Conservation (phyloP, 2,797 vertebrate species). For the Caiman crocodilus region DNA sequence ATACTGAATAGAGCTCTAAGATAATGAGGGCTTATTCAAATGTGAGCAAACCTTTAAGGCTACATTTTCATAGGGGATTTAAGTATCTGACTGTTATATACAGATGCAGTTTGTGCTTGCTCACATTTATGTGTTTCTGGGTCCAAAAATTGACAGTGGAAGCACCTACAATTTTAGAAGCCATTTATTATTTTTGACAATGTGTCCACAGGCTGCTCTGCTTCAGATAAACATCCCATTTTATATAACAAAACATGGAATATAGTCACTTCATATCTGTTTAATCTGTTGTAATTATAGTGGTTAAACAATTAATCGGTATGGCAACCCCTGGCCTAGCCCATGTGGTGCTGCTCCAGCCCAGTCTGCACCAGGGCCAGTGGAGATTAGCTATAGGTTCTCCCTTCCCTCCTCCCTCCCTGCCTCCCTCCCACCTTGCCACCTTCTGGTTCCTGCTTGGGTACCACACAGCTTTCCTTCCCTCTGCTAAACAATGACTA, state of each 20-base stretch:
- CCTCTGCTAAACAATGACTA: too few species aligned
- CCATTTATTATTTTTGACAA: conserved; percentile 55
- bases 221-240: conserved; percentile 32
- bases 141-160: conserved; percentile 36
- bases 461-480: too few species aligned
- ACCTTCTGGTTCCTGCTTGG: too few species aligned
- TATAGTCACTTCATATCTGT: conserved; percentile 6
- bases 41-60: conserved; percentile 3
- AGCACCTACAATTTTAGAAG: conserved; percentile 5
- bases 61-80: conserved; percentile 31
- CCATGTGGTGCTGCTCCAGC: too few species aligned
- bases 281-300: too few species aligned
- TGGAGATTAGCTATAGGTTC: too few species aligned
- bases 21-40: not conserved
- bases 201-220: conserved; percentile 14
- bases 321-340: too few species aligned
- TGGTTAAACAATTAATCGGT: too few species aligned
- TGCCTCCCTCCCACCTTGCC: too few species aligned
- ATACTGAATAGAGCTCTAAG: not conserved
- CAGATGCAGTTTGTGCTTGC: not conserved
- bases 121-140: not conserved
- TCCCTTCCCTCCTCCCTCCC: too few species aligned
- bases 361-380: too few species aligned
- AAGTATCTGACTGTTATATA: not conserved
- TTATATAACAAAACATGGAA: conserved; percentile 44